phyloP scores from a whole-genome alignment of 2,888 invertebrate species.

The Brenthis daphne region DNA sequence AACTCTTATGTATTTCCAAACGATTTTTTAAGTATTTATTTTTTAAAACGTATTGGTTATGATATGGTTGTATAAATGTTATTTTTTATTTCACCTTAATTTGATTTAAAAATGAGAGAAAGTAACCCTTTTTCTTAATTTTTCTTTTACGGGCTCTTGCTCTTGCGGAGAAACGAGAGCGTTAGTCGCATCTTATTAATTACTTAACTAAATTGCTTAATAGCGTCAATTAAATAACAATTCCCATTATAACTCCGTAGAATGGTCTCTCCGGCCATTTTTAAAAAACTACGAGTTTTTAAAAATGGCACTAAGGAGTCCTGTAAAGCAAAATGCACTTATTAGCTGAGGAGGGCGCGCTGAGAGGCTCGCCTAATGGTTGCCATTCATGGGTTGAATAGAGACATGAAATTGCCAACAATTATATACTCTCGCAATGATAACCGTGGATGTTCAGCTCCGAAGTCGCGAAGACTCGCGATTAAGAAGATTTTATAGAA shows the following conservation, averaged over 20 bases:
- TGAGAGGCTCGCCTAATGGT: conserved; percentile 77
- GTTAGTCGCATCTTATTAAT: conserved; percentile 46
- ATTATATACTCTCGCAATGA: conserved; percentile 80
- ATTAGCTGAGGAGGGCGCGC: conserved; percentile 75
- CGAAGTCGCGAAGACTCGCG: conserved; percentile 54
- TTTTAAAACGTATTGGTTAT: neutral
- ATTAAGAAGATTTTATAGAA: conserved; percentile 46
- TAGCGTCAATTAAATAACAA: conserved; percentile 61
- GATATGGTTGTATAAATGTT: neutral
- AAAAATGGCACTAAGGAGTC: conserved; percentile 76
- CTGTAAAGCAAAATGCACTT: conserved; percentile 79
- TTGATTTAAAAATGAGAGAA: conserved; percentile 13
- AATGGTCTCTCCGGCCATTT: conserved; percentile 54
- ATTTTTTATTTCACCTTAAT: conserved; percentile 5
- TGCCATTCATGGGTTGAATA: conserved; percentile 78
- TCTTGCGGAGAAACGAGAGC: conserved; percentile 26
- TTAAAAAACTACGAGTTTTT: conserved; percentile 60
- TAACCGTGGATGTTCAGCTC: conserved; percentile 71
- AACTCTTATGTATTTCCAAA: neutral
- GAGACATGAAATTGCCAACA: conserved; percentile 79
- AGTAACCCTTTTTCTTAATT: conserved; percentile 24
- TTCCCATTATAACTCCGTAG: conserved; percentile 52
- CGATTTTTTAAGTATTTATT: neutral
- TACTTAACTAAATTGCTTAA: conserved; percentile 59
- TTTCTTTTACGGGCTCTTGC: conserved; percentile 21